Evolutionary conservation across 2,888 invertebrate species (phyloP), one percentile per base, ranked within the genome.

Genomic region (Campaea margaritaria): DNA sequence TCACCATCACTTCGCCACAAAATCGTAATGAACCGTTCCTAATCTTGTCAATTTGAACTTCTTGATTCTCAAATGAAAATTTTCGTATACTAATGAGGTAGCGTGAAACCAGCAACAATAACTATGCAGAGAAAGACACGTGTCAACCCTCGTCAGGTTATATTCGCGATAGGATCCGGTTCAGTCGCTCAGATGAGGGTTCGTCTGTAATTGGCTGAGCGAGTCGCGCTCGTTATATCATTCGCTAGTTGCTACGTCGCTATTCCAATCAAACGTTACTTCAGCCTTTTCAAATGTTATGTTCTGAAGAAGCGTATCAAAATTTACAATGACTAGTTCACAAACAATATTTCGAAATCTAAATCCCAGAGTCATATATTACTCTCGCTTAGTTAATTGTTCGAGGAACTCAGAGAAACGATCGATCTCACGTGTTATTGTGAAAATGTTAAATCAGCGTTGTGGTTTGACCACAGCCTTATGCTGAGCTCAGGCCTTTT

Each of bases 131-230:
- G 76, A 81, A 74, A 76, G 85, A 81, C 83, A 81, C 69, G 67
- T 79, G 85, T 81, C 85, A 75, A 85, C 84, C 85, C 85, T 83
- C 78, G 75, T 86, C 83, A 71, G 64, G 60, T 63, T 65, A 71
- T 65, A 70, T 69, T 69, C 69, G 67, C 68, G 69, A 71, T 68
- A 66, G 65, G 69, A 65, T 61, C 58, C 68, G 62, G 50, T 60
- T 52, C 46, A 55, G 46, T 56, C 62, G 55, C 47, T 58, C 53
- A 52, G 69, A 67, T 67, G 67, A 65, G 65, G 65, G 67, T 65
- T 51, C 54, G 57, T 65, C 60, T 57, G 67, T 67, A 67, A 69
- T 65, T 67, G 65, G 69, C 54, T 64, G 54, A 58, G 28, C 42
- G 54, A 51, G 34, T 50, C 44, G 34, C 41, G 56, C 50, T 60